Conservation (phyloP, 2,113 vertebrate genomes). For the Menidia beryllina region DNA sequence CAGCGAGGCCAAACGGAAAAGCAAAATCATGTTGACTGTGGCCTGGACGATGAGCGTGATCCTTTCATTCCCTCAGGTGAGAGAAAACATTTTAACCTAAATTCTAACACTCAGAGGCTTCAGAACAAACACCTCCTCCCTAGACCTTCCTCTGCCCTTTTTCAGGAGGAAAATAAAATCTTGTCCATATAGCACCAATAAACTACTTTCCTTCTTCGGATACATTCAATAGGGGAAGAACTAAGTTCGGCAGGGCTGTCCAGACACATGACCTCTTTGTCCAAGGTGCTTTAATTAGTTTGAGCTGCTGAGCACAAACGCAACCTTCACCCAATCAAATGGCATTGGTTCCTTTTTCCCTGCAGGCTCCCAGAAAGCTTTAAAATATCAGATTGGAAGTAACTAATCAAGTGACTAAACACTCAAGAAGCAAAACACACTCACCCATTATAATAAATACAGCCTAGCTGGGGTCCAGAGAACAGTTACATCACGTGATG, state of each 20-base stretch:
- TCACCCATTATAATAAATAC: not conserved
- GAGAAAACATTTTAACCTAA: not conserved
- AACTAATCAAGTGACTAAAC: conserved; percentile 4
- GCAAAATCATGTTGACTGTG: conserved; percentile 82
- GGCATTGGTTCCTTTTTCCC: not conserved
- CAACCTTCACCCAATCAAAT: not conserved
- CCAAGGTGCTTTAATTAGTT: not conserved
- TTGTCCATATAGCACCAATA: not conserved
- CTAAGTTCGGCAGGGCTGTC: not conserved
- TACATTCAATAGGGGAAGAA: not conserved
- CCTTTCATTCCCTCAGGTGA: conserved; percentile 87
- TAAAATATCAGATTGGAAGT: not conserved
- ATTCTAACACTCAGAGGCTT: not conserved
- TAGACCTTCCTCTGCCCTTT: not conserved
- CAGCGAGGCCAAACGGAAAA: conserved; percentile 82
- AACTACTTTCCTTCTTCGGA: not conserved
- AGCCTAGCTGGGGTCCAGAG: not conserved
- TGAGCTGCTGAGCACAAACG: not conserved
- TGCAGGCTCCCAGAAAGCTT: not conserved
- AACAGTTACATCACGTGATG: not conserved
- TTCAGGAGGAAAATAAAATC: not conserved
- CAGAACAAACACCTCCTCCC: not conserved
- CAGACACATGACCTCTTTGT: not conserved
- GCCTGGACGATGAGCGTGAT: conserved; percentile 86
- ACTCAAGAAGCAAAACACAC: not conserved